These are phyloP conservation scores for Merodon equestris DNA, from an alignment of 2,888 invertebrate genomes.

Conservation along the genomic window DNA sequence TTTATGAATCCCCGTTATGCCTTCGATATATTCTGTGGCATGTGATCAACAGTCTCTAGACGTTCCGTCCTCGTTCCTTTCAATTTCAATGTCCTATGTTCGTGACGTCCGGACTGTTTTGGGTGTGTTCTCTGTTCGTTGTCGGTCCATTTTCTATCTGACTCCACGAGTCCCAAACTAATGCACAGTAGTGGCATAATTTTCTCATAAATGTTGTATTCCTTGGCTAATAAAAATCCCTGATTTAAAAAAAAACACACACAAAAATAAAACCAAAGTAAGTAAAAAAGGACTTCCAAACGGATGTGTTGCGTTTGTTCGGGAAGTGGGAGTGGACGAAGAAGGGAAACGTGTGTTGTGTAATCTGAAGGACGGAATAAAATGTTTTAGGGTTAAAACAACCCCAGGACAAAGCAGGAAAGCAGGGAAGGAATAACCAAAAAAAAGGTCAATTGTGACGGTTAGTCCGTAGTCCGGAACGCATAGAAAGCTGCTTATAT, in stretches of 20 bases:
- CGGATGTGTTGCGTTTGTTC: constrained; percentile 28
- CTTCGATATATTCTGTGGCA: constrained; percentile 24
- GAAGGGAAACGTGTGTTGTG: constrained; percentile 19
- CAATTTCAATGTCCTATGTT: constrained; percentile 45
- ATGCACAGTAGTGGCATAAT: constrained; percentile 55
- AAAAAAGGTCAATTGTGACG: constrained; percentile 59
- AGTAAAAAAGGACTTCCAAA: too few relatives aligned
- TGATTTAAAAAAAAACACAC: constrained; percentile 57
- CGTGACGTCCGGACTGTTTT: too few relatives aligned
- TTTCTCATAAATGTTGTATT: constrained; percentile 68
- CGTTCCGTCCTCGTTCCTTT: constrained; percentile 53
- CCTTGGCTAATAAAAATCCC: constrained; percentile 65
- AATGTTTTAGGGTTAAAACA: constrained; percentile 63
- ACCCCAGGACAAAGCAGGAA: constrained; percentile 24
- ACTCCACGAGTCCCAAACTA: constrained; percentile 13
- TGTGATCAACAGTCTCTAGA: constrained; percentile 66
- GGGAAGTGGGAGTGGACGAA: too few relatives aligned
- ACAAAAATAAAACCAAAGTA: too few relatives aligned
- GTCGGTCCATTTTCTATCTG: neutral
- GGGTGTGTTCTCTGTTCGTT: neutral
- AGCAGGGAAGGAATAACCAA: neutral
- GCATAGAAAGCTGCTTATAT: constrained; percentile 65
- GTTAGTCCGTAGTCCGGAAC: constrained; percentile 42
- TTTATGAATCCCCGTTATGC: constrained; percentile 60
- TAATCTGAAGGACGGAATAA: constrained; percentile 46